A percentile compares a stretch with the other conserved stretches of the same genome.
These are phyloP conservation scores for Leucoraja erinaceus DNA, from an alignment of 2,113 vertebrate genomes.

Conservation along the genomic window DNA sequence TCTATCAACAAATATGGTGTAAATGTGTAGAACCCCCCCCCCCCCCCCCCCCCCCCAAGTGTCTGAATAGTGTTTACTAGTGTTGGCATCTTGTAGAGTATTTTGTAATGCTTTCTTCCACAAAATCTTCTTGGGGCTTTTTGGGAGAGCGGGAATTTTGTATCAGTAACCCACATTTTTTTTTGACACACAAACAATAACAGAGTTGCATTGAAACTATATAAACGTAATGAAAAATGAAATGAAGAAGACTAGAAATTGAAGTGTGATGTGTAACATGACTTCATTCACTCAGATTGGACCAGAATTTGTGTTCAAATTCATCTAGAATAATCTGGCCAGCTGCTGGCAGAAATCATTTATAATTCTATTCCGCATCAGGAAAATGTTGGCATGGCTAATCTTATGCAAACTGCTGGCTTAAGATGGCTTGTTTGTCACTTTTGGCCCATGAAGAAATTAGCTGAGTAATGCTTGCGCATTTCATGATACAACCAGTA, in stretches of 20 bases:
- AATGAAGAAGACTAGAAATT: not conserved
- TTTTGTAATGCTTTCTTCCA: not conserved
- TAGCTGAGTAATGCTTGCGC: constrained; percentile 39
- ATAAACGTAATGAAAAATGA: not conserved
- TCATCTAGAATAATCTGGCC: not conserved
- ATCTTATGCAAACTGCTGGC: not conserved
- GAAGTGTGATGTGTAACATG: not conserved
- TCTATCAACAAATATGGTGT: not conserved
- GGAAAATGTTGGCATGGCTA: not conserved
- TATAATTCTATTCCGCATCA: not conserved
- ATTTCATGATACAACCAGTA: constrained; percentile 46
- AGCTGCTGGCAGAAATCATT: not conserved
- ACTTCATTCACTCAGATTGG: not conserved
- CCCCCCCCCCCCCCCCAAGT: too few species aligned
- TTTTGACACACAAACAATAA: not conserved
- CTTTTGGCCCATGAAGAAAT: constrained; percentile 42
- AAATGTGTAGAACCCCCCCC: not conserved
- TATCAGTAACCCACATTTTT: not conserved
- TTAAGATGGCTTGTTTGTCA: constrained; percentile 39
- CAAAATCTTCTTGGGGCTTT: not conserved
- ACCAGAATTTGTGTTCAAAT: not conserved
- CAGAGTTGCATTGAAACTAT: not conserved
- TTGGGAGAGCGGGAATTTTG: too few species aligned
- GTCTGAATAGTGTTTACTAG: not conserved
- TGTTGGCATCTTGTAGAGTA: not conserved